Evolutionary conservation across 92 coral and sea anemone genomes (phyloP), one percentile per base, ranked within the genome.

Genomic region (Parazoanthus swiftii): DNA sequence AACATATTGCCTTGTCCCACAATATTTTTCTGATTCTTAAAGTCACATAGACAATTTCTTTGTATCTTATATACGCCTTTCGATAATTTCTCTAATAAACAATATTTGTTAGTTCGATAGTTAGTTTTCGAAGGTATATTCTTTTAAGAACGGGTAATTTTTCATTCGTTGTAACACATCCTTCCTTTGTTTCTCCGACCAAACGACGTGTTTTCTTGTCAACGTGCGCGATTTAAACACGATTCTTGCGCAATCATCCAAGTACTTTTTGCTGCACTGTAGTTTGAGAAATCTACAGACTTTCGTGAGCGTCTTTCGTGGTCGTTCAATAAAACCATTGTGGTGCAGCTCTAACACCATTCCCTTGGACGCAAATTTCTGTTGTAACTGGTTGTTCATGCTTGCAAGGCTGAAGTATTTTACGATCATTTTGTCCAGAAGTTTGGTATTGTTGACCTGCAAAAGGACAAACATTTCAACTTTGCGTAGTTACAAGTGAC

Each of bases 161-260:
- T 26, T 51, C 66, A 88, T 88, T 37, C 20, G 86, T 50, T 79
- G n/a, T 18, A 25, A 71, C 25, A 88, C 86, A 6, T 80, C 13
- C 70, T 38, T 26, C 56, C 68, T 88, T 59, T 88, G 90, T 35
- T 35, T 46, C 33, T 88, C 85, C 8, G 68, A 44, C 90, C 90
- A 88, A 37, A 88, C 73, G 16, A 88, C 86, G 16, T 88, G 66
- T n/a, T 88, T 26, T 80, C 90, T 79, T 16, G 90, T 88, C 86
- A 79, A 4, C 15, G 85, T 77, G 26, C 79, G 85, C 72, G 66
- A 58, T 56, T 65, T 88, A 43, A 79, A 88, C 25, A 88, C 38
- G 43, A 88, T 88, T 8, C 65, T 88, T 20, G 85, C 86, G 20
- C 90, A 88, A 81, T 88, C 90, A 23, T 80, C 90, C 63, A 79